Conservation (phyloP, 30 jellyfish, hydroid and myxozoan genomes). For the Aurelia sp. region DNA sequence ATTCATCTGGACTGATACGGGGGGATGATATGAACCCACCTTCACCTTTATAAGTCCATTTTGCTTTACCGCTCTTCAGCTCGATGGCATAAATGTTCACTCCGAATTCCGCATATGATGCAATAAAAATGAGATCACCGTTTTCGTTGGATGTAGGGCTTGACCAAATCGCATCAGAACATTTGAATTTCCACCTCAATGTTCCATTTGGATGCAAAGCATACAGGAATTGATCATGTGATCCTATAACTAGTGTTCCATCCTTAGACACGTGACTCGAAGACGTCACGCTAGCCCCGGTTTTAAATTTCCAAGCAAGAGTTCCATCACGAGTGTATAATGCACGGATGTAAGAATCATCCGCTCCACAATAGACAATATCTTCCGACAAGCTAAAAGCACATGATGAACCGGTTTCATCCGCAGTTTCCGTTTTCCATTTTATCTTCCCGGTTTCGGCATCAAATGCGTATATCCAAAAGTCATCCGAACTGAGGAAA, state of each 20-base stretch:
- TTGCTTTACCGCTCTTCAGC: slow-evolving; percentile 59
- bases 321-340: slow-evolving; percentile 64
- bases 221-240: slow-evolving; percentile 71
- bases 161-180: slow-evolving; percentile 76
- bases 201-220: slow-evolving; percentile 83
- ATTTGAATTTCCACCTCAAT: slow-evolving; percentile 64
- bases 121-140: slow-evolving; percentile 60
- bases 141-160: slow-evolving; percentile 57
- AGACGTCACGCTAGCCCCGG: slow-evolving; percentile 78
- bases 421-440: slow-evolving; percentile 88
- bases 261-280: slow-evolving; percentile 70
- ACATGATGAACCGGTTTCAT: slow-evolving; percentile 93
- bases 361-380: slow-evolving; percentile 90
- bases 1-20: slow-evolving; percentile 65
- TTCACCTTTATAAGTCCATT: slow-evolving; percentile 61
- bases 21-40: slow-evolving; percentile 89
- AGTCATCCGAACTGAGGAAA: slow-evolving; percentile 88
- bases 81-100: slow-evolving; percentile 64
- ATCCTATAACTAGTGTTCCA: slow-evolving; percentile 83
- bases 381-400: slow-evolving; percentile 64
- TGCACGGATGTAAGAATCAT: slow-evolving; percentile 84
- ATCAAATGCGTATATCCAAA: slow-evolving; percentile 84
- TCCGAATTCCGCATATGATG: slow-evolving; percentile 54
- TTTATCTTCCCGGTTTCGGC: slow-evolving; percentile 72
- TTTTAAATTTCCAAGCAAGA: slow-evolving; percentile 71